Evolutionary conservation across 2,888 invertebrate genomes (phyloP).

Genomic region (Acanthopleura granulata): DNA sequence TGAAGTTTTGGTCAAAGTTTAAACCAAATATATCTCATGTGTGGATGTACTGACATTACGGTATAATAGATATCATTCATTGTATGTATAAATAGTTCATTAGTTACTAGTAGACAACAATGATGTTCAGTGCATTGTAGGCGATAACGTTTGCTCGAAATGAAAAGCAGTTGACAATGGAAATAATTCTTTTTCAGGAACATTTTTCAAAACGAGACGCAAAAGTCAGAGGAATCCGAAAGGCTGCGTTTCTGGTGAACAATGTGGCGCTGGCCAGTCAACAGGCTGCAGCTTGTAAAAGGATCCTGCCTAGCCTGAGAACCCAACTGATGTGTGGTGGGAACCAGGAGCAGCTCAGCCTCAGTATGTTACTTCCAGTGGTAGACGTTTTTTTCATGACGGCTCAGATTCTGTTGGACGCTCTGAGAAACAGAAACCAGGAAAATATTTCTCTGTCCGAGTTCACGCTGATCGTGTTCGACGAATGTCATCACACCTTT

Average conservation of each 20-base stretch:
- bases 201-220: background rate
- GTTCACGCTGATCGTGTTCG: constrained; percentile 61
- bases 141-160: no score
- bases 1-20: no score
- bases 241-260: constrained; percentile 65
- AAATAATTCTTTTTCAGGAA: background rate
- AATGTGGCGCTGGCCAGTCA: constrained; percentile 66
- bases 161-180: no score
- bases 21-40: no score
- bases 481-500: constrained; percentile 64
- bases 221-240: constrained; percentile 30
- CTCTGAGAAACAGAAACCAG: constrained; percentile 30
- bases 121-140: no score
- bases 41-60: no score
- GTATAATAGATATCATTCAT: no score
- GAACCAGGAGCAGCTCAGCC: constrained; percentile 34
- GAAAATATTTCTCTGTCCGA: constrained; percentile 30
- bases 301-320: constrained; percentile 48
- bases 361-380: constrained; percentile 27
- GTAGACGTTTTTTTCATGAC: constrained; percentile 65
- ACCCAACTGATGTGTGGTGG: constrained; percentile 51
- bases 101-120: no score
- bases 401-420: constrained; percentile 66
- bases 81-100: no score
- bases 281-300: constrained; percentile 55